These are phyloP conservation scores for Daubentonia madagascariensis DNA, from an alignment of 2,113 vertebrate species.

Conservation along the genomic window DNA sequence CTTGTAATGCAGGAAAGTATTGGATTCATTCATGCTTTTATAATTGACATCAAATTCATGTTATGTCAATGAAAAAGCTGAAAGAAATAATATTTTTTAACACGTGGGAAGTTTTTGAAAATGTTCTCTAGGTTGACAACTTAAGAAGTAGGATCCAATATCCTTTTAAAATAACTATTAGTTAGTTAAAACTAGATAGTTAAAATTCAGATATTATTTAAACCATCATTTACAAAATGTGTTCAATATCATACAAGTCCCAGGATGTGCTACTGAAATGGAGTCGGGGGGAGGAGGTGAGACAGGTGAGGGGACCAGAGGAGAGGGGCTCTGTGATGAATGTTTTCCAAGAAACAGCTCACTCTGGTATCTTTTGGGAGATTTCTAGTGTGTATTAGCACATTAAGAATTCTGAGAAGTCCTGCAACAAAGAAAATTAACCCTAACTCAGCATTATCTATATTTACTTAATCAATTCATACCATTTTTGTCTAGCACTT, in stretches of 20 bases:
- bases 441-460: neutral
- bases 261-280: neutral
- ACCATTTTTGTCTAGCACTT: neutral
- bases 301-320: neutral
- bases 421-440: neutral
- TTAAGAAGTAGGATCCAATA: neutral
- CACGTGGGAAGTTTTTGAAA: neutral
- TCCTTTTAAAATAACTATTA: neutral
- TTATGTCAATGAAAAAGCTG: constrained; percentile 4
- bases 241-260: neutral
- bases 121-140: neutral
- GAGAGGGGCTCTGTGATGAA: neutral
- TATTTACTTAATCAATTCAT: neutral
- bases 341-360: neutral
- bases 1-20: constrained; percentile 4
- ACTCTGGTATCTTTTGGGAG: neutral
- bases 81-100: neutral
- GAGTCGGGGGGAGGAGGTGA: rapidly evolving
- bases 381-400: neutral
- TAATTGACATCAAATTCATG: constrained; percentile 37
- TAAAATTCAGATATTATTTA: constrained; percentile 8
- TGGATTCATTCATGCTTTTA: constrained; percentile 46
- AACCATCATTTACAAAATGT: neutral
- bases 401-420: neutral
- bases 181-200: neutral